Evolutionary conservation across 2,888 invertebrate genomes (phyloP).

Genomic region (Clistopyga incitator): DNA sequence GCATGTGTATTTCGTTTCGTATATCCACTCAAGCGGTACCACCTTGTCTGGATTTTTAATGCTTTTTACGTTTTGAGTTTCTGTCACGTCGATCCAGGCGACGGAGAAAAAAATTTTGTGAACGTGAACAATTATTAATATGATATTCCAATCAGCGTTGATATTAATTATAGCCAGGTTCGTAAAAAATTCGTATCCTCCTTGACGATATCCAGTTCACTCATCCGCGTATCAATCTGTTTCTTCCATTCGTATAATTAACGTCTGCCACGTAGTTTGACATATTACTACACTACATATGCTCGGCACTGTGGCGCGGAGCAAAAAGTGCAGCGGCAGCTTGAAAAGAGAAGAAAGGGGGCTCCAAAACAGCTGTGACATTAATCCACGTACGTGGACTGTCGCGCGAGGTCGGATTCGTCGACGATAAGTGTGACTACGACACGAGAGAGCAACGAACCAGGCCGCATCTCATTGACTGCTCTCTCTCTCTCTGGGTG

Average conservation of each 20-base stretch:
- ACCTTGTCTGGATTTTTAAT: constrained; percentile 65
- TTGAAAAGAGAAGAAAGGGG: constrained; percentile 33
- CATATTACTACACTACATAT: constrained; percentile 22
- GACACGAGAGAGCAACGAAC: constrained; percentile 54
- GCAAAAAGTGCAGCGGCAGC: constrained; percentile 63
- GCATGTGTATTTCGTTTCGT: constrained; percentile 36
- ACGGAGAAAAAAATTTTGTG: background rate
- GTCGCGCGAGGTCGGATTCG: constrained; percentile 38
- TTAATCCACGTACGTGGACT: constrained; percentile 67
- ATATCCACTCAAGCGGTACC: constrained; percentile 56
- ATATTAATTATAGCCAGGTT: background rate
- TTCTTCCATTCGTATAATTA: constrained; percentile 65
- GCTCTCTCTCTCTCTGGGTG: constrained; percentile 65
- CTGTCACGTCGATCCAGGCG: background rate
- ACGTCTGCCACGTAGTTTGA: constrained; percentile 39
- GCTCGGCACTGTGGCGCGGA: constrained; percentile 24
- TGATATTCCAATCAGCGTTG: background rate
- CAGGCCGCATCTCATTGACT: constrained; percentile 52
- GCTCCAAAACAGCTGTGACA: constrained; percentile 65
- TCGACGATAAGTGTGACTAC: constrained; percentile 57
- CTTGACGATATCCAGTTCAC: constrained; percentile 56
- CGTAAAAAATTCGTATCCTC: constrained; percentile 36
- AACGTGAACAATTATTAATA: background rate
- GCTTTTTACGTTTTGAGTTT: constrained; percentile 65
- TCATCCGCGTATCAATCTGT: constrained; percentile 66